These are phyloP conservation scores for Cantharis rustica DNA, from an alignment of 2,888 invertebrate genomes.

Conservation along the genomic window DNA sequence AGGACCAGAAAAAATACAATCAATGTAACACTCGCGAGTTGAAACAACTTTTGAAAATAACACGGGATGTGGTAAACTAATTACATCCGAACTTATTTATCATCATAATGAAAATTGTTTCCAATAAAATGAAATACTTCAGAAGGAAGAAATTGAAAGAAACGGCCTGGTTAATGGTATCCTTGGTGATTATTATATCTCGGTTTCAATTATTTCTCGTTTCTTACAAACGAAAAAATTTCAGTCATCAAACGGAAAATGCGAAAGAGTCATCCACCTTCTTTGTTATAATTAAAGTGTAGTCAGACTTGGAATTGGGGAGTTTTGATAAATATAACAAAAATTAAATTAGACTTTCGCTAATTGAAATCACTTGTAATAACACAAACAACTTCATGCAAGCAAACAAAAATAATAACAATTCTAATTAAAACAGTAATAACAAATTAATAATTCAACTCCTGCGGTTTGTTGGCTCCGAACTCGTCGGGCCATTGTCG, in stretches of 20 bases:
- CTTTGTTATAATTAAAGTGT: background rate
- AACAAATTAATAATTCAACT: background rate
- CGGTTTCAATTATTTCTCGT: too few species aligned
- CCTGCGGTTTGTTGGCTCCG: background rate
- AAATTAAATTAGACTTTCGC: too few species aligned
- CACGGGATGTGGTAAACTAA: background rate
- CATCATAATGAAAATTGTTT: background rate
- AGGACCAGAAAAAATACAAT: background rate
- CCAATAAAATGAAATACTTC: background rate
- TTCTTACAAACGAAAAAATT: background rate
- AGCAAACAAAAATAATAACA: background rate
- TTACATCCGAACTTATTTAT: background rate
- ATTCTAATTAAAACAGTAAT: background rate
- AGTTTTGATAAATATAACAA: too few species aligned
- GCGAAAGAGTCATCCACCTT: background rate
- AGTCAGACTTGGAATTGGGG: too few species aligned
- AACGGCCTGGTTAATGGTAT: background rate
- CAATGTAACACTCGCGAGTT: background rate
- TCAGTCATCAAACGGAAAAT: background rate
- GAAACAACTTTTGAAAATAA: background rate
- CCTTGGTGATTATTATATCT: background rate
- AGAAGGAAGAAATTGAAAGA: background rate
- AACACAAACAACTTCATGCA: background rate
- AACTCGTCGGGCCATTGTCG: too few species aligned
- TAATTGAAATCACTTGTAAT: too few species aligned